Evolutionary conservation across 2,113 vertebrate genomes (phyloP).

Genomic region (Motacilla tschutschensis): DNA sequence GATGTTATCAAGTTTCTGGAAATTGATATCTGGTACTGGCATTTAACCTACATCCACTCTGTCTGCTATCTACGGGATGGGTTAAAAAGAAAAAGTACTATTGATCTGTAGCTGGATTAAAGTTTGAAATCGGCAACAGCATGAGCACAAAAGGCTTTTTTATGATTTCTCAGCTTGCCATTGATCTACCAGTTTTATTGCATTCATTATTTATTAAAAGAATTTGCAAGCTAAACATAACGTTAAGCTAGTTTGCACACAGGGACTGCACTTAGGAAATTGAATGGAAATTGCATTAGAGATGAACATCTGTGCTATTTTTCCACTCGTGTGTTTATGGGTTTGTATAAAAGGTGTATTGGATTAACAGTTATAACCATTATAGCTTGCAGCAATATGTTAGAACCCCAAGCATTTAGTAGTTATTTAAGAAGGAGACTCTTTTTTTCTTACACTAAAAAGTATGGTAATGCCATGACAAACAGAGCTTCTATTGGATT

Average conservation of each 20-base stretch:
- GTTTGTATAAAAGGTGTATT: conserved; percentile 84
- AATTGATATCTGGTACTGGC: conserved; percentile 66
- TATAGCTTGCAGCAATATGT: conserved; percentile 71
- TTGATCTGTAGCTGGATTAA: conserved; percentile 76
- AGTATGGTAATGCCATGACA: background rate
- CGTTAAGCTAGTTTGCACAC: conserved; percentile 88
- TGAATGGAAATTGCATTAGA: conserved; percentile 92
- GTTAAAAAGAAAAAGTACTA: conserved; percentile 77
- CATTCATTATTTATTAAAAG: conserved; percentile 95
- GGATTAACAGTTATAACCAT: conserved; percentile 84
- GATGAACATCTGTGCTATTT: conserved; percentile 89
- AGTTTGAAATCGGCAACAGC: conserved; percentile 79
- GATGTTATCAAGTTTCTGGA: conserved; percentile 69
- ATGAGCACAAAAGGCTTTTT: conserved; percentile 78
- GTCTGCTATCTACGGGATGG: conserved; percentile 68
- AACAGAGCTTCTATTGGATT: conserved; percentile 28
- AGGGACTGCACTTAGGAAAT: conserved; percentile 90
- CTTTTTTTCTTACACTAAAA: conserved; percentile 33
- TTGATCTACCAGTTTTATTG: conserved; percentile 90
- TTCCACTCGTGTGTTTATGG: conserved; percentile 82
- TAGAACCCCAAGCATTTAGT: conserved; percentile 59
- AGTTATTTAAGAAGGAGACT: conserved; percentile 57
- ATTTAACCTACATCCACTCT: conserved; percentile 69
- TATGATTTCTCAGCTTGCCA: conserved; percentile 86
- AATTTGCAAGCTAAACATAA: conserved; percentile 94